Evolutionary conservation across 2,888 invertebrate species (phyloP).

Genomic region (Synergus umbraculus): DNA sequence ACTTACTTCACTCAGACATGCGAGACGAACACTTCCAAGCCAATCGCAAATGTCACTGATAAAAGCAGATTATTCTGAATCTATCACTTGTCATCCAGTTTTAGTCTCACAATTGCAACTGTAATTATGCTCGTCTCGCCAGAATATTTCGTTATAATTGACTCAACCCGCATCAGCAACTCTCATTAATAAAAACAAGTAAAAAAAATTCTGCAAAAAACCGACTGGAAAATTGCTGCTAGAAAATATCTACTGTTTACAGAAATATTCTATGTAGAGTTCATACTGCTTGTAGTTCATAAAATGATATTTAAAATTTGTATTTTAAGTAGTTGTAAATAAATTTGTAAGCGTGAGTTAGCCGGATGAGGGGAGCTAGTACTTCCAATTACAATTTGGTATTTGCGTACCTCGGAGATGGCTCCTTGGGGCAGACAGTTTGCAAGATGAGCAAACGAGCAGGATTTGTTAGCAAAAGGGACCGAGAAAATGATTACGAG

Average conservation of each 20-base stretch:
- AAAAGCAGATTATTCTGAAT: background rate
- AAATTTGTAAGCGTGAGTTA: background rate
- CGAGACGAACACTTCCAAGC: constrained; percentile 66
- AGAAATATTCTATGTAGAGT: no score
- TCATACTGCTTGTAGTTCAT: no score
- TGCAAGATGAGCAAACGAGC: constrained; percentile 54
- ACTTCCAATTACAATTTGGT: constrained; percentile 45
- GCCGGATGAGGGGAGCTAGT: constrained; percentile 24
- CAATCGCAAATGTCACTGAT: constrained; percentile 59
- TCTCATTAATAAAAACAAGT: no score
- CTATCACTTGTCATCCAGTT: constrained; percentile 55
- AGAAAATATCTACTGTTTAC: no score
- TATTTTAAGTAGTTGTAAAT: background rate
- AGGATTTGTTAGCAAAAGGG: constrained; percentile 54
- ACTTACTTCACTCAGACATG: constrained; percentile 67
- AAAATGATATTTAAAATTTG: no score
- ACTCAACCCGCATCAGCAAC: no score
- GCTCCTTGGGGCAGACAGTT: constrained; percentile 54
- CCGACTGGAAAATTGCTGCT: no score
- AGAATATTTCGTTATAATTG: no score
- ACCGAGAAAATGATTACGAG: constrained; percentile 53
- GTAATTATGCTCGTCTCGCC: constrained; percentile 66
- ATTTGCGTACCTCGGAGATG: constrained; percentile 54
- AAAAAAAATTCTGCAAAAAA: no score
- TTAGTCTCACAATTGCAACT: constrained; percentile 62